Conservation (phyloP, 2,888 invertebrate genomes). For the Theretra japonica region DNA sequence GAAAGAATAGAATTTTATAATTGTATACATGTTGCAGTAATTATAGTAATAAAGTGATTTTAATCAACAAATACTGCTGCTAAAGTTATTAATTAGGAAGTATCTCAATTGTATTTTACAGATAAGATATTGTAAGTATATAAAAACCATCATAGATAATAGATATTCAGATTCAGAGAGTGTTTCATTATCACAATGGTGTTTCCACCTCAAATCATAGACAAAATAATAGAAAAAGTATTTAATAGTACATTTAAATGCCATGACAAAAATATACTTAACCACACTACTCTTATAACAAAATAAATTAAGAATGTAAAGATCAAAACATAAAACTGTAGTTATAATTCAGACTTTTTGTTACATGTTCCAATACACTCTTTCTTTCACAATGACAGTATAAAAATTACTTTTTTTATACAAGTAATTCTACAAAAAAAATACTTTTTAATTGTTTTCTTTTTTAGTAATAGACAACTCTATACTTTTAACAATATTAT, state of each 20-base stretch:
- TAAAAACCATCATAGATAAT: too few relatives aligned
- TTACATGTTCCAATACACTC: neutral
- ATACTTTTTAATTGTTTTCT: too few relatives aligned
- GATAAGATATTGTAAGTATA: too few relatives aligned
- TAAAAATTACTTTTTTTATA: neutral
- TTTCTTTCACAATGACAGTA: neutral
- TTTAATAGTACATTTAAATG: slow-evolving; percentile 18
- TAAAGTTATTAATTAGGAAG: too few relatives aligned
- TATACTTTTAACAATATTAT: too few relatives aligned
- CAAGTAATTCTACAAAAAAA: too few relatives aligned
- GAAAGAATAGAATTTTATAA: neutral
- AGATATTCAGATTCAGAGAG: neutral
- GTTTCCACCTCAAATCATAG: neutral
- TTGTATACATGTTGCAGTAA: too few relatives aligned
- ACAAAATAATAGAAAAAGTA: neutral
- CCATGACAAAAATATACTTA: neutral
- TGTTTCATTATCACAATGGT: neutral
- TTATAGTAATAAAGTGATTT: too few relatives aligned
- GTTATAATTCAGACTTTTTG: slow-evolving; percentile 19
- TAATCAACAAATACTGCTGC: too few relatives aligned
- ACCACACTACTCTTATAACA: neutral
- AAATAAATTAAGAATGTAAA: slow-evolving; percentile 20
- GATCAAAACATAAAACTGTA: neutral
- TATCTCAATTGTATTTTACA: too few relatives aligned
- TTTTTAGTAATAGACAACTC: too few relatives aligned